A percentile compares a stretch with the other conserved stretches of the same genome.
These are phyloP conservation scores for Anagyrus pseudococci DNA, from an alignment of 2,888 invertebrate genomes.

Conservation along the genomic window DNA sequence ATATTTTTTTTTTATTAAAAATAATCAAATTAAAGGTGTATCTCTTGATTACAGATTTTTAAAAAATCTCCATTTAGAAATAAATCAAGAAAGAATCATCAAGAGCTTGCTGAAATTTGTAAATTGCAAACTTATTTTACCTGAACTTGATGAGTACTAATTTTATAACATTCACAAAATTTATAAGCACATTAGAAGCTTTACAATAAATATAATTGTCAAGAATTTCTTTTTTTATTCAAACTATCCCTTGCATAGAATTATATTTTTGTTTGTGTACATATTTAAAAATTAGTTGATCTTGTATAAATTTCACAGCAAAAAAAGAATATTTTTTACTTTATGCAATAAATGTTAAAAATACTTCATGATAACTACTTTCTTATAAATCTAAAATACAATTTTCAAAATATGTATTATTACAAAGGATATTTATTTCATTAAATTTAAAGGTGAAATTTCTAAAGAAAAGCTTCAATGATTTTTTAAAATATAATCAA, in stretches of 20 bases:
- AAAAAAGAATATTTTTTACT: too few species aligned
- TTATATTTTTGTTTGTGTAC: conserved; percentile 1
- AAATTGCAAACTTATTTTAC: conserved; percentile 35
- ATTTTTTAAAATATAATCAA: too few species aligned
- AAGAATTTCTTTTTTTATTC: conserved; percentile 11
- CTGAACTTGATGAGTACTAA: conserved; percentile 30
- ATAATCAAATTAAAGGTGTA: conserved; percentile 11
- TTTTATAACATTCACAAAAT: conserved; percentile 16
- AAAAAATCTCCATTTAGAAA: conserved; percentile 25
- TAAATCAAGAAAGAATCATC: conserved; percentile 31
- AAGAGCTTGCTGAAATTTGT: conserved; percentile 39
- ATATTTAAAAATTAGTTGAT: too few species aligned
- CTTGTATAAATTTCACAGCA: too few species aligned
- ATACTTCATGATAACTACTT: too few species aligned
- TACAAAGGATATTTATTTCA: too few species aligned
- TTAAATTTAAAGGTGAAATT: too few species aligned
- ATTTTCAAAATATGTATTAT: too few species aligned
- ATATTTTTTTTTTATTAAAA: not conserved
- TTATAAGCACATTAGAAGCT: conserved; percentile 25
- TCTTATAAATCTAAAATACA: too few species aligned
- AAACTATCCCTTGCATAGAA: conserved; percentile 9
- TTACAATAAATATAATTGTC: conserved; percentile 25
- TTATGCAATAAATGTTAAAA: too few species aligned
- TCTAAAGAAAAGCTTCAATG: too few species aligned
- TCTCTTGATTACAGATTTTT: conserved; percentile 29